Conservation (phyloP, 2,888 invertebrate genomes). For the Zeuzera pyrina region DNA sequence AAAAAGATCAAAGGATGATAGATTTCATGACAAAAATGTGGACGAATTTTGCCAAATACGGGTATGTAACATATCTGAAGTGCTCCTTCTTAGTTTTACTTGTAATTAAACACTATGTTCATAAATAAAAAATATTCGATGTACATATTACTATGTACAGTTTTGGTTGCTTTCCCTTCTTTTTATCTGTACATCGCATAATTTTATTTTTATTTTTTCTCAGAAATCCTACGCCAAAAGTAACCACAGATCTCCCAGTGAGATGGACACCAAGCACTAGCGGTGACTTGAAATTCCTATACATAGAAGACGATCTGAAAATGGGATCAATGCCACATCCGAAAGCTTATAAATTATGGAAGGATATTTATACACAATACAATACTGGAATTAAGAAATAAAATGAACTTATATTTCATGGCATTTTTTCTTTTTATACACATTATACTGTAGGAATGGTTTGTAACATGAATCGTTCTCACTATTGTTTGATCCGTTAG, state of each 20-base stretch:
- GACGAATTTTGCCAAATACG: conserved; percentile 59
- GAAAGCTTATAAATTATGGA: conserved; percentile 34
- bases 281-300: conserved; percentile 28
- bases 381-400: too few relatives aligned
- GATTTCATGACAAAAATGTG: conserved; percentile 47
- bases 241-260: conserved; percentile 21
- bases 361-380: conserved; percentile 17
- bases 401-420: too few relatives aligned
- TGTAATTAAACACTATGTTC: not conserved
- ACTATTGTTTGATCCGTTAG: too few relatives aligned
- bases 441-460: too few relatives aligned
- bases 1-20: conserved; percentile 36
- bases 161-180: conserved; percentile 4
- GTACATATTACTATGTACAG: not conserved
- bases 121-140: not conserved
- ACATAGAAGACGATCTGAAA: conserved; percentile 28
- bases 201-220: conserved; percentile 15
- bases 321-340: conserved; percentile 34
- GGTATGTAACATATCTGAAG: conserved; percentile 26
- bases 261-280: conserved; percentile 34
- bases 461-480: too few relatives aligned
- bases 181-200: not conserved
- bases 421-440: too few relatives aligned
- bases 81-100: not conserved
- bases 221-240: conserved; percentile 40